Evolutionary conservation across 2,888 invertebrate species (phyloP).

Genomic region (Cryptophagus acutangulus): DNA sequence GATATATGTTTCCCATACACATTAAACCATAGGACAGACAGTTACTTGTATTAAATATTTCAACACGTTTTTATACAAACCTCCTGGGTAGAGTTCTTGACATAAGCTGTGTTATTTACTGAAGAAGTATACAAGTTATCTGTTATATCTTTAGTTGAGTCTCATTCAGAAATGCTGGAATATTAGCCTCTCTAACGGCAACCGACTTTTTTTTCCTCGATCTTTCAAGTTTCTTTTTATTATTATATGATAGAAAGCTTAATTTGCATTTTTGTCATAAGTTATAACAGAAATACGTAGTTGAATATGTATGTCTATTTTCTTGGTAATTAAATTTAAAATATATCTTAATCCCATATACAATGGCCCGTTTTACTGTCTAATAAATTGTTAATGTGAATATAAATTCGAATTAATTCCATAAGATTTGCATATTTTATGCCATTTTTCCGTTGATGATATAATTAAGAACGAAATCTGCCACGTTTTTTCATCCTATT

Average conservation of each 20-base stretch:
- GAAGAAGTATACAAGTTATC: neutral
- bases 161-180: neutral
- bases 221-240: too few species aligned
- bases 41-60: conserved; percentile 11
- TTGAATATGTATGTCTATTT: neutral
- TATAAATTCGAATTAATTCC: too few species aligned
- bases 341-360: conserved; percentile 1
- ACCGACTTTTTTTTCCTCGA: too few species aligned
- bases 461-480: too few species aligned
- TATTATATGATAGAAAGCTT: conserved; percentile 1
- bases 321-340: neutral
- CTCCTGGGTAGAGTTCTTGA: conserved; percentile 5
- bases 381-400: neutral
- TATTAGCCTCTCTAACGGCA: neutral
- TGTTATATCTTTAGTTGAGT: neutral
- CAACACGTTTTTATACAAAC: conserved; percentile 6
- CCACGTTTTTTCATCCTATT: too few species aligned
- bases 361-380: conserved; percentile 1
- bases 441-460: too few species aligned
- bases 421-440: too few species aligned
- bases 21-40: too few species aligned
- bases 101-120: conserved; percentile 6
- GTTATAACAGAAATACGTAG: too few species aligned
- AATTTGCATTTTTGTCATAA: neutral
- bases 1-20: too few species aligned